A percentile compares a stretch with the other conserved stretches of the same genome.
Evolutionary conservation across 2,797 vertebrate genomes (phyloP).

Genomic region (Siniperca obscura): DNA sequence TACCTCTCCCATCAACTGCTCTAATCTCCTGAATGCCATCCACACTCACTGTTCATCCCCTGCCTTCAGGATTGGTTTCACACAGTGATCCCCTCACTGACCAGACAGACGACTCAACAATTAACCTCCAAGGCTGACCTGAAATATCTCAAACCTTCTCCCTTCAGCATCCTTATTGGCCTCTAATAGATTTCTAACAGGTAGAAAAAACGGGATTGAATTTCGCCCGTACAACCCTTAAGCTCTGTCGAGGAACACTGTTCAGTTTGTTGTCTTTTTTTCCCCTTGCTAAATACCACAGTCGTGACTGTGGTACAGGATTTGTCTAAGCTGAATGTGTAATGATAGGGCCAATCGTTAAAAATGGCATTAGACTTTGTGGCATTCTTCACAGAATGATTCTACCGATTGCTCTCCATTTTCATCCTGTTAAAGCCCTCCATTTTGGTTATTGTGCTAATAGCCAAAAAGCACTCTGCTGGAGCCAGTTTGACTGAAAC

Average conservation of each 20-base stretch:
- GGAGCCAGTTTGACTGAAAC: slow-evolving; percentile 69
- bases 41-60: slow-evolving; percentile 73
- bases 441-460: slow-evolving; percentile 65
- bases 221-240: slow-evolving; percentile 57
- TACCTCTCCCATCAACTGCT: slow-evolving; percentile 71
- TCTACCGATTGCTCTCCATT: slow-evolving; percentile 54
- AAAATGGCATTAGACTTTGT: slow-evolving; percentile 52
- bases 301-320: slow-evolving; percentile 40
- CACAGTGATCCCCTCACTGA: slow-evolving; percentile 77
- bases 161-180: slow-evolving; percentile 71
- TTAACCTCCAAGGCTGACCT: slow-evolving; percentile 85
- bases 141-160: slow-evolving; percentile 79
- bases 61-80: slow-evolving; percentile 78
- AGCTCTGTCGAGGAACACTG: slow-evolving; percentile 56
- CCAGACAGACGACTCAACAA: slow-evolving; percentile 82
- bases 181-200: slow-evolving; percentile 82
- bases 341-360: slow-evolving; percentile 30
- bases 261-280: slow-evolving; percentile 58
- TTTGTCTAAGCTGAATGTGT: slow-evolving; percentile 44
- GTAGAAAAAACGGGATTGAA: slow-evolving; percentile 74
- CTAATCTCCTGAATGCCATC: slow-evolving; percentile 80
- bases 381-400: slow-evolving; percentile 38
- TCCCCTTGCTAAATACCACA: slow-evolving; percentile 49
- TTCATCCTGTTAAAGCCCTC: slow-evolving; percentile 41
- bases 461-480: slow-evolving; percentile 68